Percentiles rank a stretch among this genome's conserved stretches.
These are phyloP conservation scores for Staurois parvus DNA, from an alignment of 2,797 vertebrate species.

Conservation along the genomic window DNA sequence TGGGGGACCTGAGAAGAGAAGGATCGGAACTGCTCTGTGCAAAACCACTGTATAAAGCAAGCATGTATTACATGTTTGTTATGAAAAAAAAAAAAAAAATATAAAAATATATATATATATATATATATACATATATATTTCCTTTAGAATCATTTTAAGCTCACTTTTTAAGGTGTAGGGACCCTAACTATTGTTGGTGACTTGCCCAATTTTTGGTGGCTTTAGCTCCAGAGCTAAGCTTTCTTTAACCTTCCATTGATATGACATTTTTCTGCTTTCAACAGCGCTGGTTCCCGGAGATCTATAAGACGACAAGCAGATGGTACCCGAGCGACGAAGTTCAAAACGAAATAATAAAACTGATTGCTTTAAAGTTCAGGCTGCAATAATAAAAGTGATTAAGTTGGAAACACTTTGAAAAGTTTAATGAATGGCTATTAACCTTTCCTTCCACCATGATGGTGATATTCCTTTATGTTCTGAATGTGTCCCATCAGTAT, in stretches of 20 bases:
- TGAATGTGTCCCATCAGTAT: constrained; percentile 70
- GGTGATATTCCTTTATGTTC: constrained; percentile 69
- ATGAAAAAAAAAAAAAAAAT: no score
- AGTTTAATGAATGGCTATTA: constrained; percentile 61
- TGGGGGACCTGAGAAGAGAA: no score
- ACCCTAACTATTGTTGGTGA: background rate
- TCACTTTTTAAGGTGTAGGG: no score
- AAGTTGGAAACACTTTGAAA: constrained; percentile 45
- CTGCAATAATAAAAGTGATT: constrained; percentile 61
- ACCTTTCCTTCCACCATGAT: constrained; percentile 71
- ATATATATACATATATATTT: no score
- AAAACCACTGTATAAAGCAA: no score
- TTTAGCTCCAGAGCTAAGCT: background rate
- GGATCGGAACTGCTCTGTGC: no score
- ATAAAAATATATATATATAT: no score
- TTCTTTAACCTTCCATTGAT: background rate
- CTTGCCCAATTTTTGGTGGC: background rate
- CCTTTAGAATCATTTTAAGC: no score
- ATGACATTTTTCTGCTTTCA: background rate
- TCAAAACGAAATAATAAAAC: constrained; percentile 60
- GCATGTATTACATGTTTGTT: no score
- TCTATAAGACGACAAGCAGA: constrained; percentile 1
- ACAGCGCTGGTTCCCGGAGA: background rate
- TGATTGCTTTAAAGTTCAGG: constrained; percentile 61
- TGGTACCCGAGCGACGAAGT: constrained; percentile 18